Evolutionary conservation across 1,140 invertebrate species (phyloP), one percentile per base, ranked within the genome.

Genomic region (Drosophila paulistorum): DNA sequence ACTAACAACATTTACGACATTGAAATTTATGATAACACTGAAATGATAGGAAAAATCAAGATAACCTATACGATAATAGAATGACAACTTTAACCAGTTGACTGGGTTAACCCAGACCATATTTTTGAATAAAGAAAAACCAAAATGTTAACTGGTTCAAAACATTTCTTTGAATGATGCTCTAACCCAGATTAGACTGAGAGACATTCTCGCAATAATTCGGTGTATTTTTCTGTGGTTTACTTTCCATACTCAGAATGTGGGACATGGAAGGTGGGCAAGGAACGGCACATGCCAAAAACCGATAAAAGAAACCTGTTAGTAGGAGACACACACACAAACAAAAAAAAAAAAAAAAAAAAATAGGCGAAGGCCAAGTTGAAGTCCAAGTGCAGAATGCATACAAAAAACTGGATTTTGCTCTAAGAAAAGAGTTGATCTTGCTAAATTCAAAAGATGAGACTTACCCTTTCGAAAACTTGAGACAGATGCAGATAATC

Each of bases 321-420:
- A 58, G 61, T 65, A 51, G 61, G 55, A 66, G 48, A 1, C 83
- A 39, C 20, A 17, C 54, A 48, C 7, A 48, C n/a, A n/a, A n/a
- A n/a, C n/a, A n/a, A n/a, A n/a, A n/a, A n/a, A n/a, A n/a, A n/a
- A n/a, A n/a, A 17, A 17, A 48, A 23, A 48, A 48, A 17, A 48
- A 86, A 86, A 79, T 85, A 75, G 78, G 81, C 82, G 82, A 85
- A 85, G 75, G 82, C 82, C 82, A 86, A 82, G 70, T 62, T 30
- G 17, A 58, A 76, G 70, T 23, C 26, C 26, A 58, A 59, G 39
- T 26, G 39, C 30, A 54, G 17, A 17, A 17, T 17, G 17, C 17
- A 17, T 17, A 17, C 17, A 17, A 17, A 59, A 69, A 61, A 73
- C 42, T 60, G 69, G 17, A 48, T 48, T 48, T 17, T 48, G 45